A percentile compares a stretch with the other conserved stretches of the same genome.
Conservation (phyloP, 2,888 invertebrate species). For the Yponomeuta sedellus region DNA sequence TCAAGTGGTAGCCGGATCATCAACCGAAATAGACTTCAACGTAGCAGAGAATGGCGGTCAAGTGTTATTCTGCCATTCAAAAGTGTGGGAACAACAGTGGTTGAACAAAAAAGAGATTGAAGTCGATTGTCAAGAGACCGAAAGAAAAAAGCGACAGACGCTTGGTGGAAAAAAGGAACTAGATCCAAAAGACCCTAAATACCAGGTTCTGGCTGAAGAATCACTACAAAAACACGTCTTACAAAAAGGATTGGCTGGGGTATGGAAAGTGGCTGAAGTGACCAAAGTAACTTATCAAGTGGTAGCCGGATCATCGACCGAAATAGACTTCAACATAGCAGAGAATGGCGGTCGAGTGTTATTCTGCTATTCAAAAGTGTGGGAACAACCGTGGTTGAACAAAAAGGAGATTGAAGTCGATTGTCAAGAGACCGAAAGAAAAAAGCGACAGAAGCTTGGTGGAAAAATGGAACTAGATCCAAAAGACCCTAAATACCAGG, state of each 20-base stretch:
- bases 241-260: slow-evolving; percentile 17
- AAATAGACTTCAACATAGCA: slow-evolving; percentile 50
- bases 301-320: slow-evolving; percentile 63
- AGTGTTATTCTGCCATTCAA: neutral
- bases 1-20: slow-evolving; percentile 61
- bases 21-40: slow-evolving; percentile 41
- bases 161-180: slow-evolving; percentile 23
- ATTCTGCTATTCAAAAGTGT: slow-evolving; percentile 10
- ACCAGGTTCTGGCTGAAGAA: slow-evolving; percentile 26
- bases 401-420: slow-evolving; percentile 11
- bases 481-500: slow-evolving; percentile 27
- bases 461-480: slow-evolving; percentile 23
- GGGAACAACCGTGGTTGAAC: slow-evolving; percentile 10
- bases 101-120: slow-evolving; percentile 13
- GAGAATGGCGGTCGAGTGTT: neutral
- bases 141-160: slow-evolving; percentile 17
- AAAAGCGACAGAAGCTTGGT: slow-evolving; percentile 15
- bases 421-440: slow-evolving; percentile 4
- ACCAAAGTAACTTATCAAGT: slow-evolving; percentile 51
- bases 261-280: slow-evolving; percentile 36
- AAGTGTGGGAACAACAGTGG: slow-evolving; percentile 8
- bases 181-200: slow-evolving; percentile 28
- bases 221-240: slow-evolving; percentile 28
- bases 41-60: slow-evolving; percentile 18
- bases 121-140: slow-evolving; percentile 7